phyloP scores from a whole-genome alignment of 1,140 invertebrate species.

The Meloidogyne chitwoodi region DNA sequence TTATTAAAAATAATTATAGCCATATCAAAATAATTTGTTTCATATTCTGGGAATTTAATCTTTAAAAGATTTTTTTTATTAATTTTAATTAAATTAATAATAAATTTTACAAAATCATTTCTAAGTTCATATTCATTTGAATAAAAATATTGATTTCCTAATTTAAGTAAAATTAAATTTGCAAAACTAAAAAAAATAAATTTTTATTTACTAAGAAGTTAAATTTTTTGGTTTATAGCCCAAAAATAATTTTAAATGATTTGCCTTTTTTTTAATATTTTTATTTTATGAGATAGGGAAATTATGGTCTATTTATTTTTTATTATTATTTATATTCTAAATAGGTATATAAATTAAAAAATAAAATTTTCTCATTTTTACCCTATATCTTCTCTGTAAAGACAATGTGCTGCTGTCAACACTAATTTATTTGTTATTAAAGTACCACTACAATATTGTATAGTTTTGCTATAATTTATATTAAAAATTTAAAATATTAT shows the following conservation, averaged over 20 bases:
- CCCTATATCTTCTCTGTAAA: neutral
- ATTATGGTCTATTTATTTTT: too few relatives aligned
- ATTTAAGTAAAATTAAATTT: neutral
- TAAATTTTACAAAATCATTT: neutral
- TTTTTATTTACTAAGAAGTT: neutral
- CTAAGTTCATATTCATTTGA: neutral
- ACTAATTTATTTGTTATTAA: neutral
- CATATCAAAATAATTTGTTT: neutral
- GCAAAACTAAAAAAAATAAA: neutral
- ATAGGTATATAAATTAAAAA: too few relatives aligned
- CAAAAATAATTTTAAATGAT: too few relatives aligned
- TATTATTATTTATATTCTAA: too few relatives aligned
- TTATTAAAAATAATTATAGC: neutral
- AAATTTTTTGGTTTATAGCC: too few relatives aligned
- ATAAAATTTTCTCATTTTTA: too few relatives aligned
- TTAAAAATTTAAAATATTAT: too few relatives aligned
- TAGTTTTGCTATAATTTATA: neutral
- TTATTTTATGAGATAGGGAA: too few relatives aligned
- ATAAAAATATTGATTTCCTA: neutral
- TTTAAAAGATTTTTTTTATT: neutral
- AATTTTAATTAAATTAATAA: neutral
- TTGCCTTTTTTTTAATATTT: too few relatives aligned
- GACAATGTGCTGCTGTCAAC: neutral
- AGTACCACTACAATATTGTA: neutral
- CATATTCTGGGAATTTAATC: neutral